These are phyloP conservation scores for Nymphalis polychloros DNA, from an alignment of 2,888 invertebrate genomes.

Conservation along the genomic window DNA sequence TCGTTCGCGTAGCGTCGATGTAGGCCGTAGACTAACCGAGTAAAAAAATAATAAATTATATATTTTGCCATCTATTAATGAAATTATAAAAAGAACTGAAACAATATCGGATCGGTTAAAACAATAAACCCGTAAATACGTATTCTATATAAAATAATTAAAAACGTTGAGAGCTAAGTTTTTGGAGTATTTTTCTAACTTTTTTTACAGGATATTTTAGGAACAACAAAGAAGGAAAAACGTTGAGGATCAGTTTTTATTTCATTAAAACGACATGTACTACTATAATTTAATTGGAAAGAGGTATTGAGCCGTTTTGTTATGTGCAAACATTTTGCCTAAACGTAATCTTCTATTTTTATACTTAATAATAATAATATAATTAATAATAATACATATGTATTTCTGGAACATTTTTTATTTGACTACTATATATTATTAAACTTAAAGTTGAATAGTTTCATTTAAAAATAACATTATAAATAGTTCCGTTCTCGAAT, in stretches of 20 bases:
- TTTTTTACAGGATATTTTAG: constrained; percentile 18
- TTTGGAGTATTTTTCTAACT: constrained; percentile 11
- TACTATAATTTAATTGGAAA: neutral
- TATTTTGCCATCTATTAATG: neutral
- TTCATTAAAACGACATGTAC: neutral
- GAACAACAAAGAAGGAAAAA: too few species aligned
- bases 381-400: too few species aligned
- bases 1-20: neutral
- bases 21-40: neutral
- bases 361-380: too few species aligned
- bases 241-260: neutral
- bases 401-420: too few species aligned
- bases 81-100: neutral
- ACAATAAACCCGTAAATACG: too few species aligned
- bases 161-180: constrained; percentile 24
- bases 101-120: too few species aligned
- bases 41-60: neutral
- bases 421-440: too few species aligned
- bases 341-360: too few species aligned
- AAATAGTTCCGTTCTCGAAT: too few species aligned
- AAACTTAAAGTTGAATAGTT: too few species aligned
- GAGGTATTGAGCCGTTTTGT: neutral
- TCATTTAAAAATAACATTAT: too few species aligned
- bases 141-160: neutral
- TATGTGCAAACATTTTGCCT: too few species aligned